Evolutionary conservation across 64 coral and sea anemone species (phyloP).

Genomic region (Cladopsammia gracilis): DNA sequence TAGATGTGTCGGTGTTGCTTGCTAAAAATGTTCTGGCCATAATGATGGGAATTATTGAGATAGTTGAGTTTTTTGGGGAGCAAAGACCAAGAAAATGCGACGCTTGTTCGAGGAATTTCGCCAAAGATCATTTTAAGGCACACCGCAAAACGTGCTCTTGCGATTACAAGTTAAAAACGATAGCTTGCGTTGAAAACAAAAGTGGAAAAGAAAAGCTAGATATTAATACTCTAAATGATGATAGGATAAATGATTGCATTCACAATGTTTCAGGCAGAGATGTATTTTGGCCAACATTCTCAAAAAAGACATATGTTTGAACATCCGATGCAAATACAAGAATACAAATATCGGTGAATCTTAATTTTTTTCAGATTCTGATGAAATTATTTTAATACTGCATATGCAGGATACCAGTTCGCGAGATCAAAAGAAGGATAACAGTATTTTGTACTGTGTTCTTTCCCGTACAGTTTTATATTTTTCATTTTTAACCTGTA

Average conservation of each 20-base stretch:
- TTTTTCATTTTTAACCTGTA: no score
- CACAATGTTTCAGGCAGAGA: not conserved
- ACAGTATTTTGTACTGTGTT: no score
- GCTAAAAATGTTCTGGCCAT: constrained; percentile 93
- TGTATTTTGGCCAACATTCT: not conserved
- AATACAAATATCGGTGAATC: no score
- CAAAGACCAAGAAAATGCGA: constrained; percentile 80
- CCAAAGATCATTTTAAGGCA: constrained; percentile 70
- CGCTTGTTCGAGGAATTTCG: constrained; percentile 72
- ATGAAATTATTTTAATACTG: no score
- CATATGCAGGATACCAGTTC: no score
- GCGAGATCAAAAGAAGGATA: no score
- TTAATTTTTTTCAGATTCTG: no score
- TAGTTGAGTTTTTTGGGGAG: constrained; percentile 88
- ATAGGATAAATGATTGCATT: not conserved
- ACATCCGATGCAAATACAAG: no score
- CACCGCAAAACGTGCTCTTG: constrained; percentile 44
- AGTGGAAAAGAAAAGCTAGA: not conserved
- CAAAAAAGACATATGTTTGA: constrained; percentile 3
- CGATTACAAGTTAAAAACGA: not conserved
- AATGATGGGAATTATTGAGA: constrained; percentile 79
- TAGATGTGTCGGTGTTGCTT: constrained; percentile 83
- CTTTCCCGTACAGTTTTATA: no score
- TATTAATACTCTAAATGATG: not conserved
- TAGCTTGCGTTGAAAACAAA: not conserved